Percentiles rank a stretch among this genome's conserved stretches.
Conservation (phyloP, 2,888 invertebrate genomes). For the Stratiomys singularior region DNA sequence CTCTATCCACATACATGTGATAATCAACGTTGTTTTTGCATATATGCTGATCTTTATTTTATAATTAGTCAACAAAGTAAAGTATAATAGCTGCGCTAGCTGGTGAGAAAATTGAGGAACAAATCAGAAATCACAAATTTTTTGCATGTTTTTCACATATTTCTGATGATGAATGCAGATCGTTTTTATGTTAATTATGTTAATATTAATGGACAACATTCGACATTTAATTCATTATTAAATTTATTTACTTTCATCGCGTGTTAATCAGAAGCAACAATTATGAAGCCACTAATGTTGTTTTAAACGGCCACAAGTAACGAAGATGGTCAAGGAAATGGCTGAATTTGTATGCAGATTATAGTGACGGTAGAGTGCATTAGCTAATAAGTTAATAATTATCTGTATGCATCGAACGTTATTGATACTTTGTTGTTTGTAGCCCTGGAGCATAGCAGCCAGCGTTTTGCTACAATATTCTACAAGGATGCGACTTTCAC, state of each 20-base stretch:
- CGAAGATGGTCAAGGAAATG: neutral
- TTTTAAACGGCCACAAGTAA: conserved; percentile 35
- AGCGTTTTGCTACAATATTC: neutral
- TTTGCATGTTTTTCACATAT: neutral
- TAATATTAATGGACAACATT: conserved; percentile 27
- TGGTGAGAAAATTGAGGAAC: neutral
- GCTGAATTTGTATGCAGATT: neutral
- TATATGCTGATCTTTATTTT: neutral
- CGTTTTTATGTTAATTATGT: conserved; percentile 25
- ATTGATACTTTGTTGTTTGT: too few relatives aligned
- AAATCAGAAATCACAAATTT: conserved; percentile 26
- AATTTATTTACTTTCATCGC: conserved; percentile 52
- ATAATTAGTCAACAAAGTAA: conserved; percentile 14
- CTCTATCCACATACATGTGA: neutral
- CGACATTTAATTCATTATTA: conserved; percentile 43
- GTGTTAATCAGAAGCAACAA: conserved; percentile 35
- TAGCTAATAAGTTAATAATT: neutral
- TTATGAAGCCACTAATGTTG: conserved; percentile 34
- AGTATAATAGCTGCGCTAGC: neutral
- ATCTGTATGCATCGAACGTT: too few relatives aligned
- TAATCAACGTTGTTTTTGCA: neutral
- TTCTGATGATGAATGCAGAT: neutral
- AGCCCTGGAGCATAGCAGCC: too few relatives aligned
- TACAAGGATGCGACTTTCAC: neutral
- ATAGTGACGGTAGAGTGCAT: neutral